Evolutionary conservation across 2,113 vertebrate species (phyloP), one percentile per base, ranked within the genome.

Genomic region (Eubucco bourcierii): DNA sequence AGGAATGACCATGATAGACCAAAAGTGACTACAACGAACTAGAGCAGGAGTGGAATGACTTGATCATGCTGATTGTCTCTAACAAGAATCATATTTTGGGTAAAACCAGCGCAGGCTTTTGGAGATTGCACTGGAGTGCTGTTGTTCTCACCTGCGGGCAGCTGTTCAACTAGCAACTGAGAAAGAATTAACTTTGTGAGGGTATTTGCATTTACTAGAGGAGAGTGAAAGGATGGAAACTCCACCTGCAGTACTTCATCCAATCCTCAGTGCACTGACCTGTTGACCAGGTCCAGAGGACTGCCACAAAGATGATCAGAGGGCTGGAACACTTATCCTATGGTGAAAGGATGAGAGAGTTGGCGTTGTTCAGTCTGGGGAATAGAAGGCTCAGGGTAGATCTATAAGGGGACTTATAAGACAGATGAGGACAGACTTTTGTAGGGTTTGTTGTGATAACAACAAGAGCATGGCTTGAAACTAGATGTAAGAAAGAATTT

Each of bases 271-370:
- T 12, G 50, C 4, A 19, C 28, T 34, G 34, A 85, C 4, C 34
- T 92, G 18, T n/a, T 77, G 27, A 74, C 10, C 0, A 0, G 6
- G 33, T 55, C 14, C 39, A 74, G 24, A 33, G 27, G 4, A 39
- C 10, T 5, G 9, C 6, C 21, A 20, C 2, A 5, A 47, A 41
- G 12, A 3, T 9, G 7, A 66, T 41, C 24, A 24, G 19, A 21
- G 31, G 11, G 7, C 0, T 2, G 67, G 58, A 88, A 0, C 3
- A n/a, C 3, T 10, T 75, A 5, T 56, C 1, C 7, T 31, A 2
- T 59, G 34, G 55, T 1, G 23, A 50, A 7, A 71, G 34, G 15
- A 23, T 88, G 58, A 55, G n/a, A 58, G 37, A 44, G 4, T 1
- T 67, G 17, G 3, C 9, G 5, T 60, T 72, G 12, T 34, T 70